Evolutionary conservation across 2,888 invertebrate species (phyloP).

Genomic region (Orchesellides sinensis): DNA sequence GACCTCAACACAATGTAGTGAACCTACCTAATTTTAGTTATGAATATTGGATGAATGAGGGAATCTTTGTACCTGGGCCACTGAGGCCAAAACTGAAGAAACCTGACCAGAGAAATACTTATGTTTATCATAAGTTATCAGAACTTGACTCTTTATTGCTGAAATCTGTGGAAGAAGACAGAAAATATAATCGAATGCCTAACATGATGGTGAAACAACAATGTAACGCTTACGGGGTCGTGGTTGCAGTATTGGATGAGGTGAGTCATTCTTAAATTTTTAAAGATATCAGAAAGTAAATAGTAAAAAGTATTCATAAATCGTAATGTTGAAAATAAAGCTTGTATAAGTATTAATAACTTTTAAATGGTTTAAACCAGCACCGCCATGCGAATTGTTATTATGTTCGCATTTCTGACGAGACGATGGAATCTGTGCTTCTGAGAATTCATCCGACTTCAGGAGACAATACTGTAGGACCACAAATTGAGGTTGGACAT

Average conservation of each 20-base stretch:
- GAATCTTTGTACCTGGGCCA: slow-evolving; percentile 30
- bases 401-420: slow-evolving; percentile 45
- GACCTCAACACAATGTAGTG: background rate
- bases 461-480: slow-evolving; percentile 8
- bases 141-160: slow-evolving; percentile 3
- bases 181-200: background rate
- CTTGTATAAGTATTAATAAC: too few relatives aligned
- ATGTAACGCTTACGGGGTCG: slow-evolving; percentile 31
- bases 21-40: slow-evolving; percentile 1
- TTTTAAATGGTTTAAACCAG: slow-evolving; percentile 7
- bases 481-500: slow-evolving; percentile 37
- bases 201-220: slow-evolving; percentile 5
- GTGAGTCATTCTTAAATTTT: background rate
- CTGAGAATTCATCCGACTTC: slow-evolving; percentile 23
- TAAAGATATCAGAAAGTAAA: background rate
- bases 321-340: too few relatives aligned
- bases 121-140: slow-evolving; percentile 32
- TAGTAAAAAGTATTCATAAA: background rate
- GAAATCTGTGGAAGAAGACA: background rate
- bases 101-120: background rate
- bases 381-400: slow-evolving; percentile 9
- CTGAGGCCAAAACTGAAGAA: slow-evolving; percentile 40
- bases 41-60: background rate
- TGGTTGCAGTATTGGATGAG: slow-evolving; percentile 12
- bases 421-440: slow-evolving; percentile 25